phyloP scores from a whole-genome alignment of 2,113 vertebrate species.

The Neotragus pygmaeus region DNA sequence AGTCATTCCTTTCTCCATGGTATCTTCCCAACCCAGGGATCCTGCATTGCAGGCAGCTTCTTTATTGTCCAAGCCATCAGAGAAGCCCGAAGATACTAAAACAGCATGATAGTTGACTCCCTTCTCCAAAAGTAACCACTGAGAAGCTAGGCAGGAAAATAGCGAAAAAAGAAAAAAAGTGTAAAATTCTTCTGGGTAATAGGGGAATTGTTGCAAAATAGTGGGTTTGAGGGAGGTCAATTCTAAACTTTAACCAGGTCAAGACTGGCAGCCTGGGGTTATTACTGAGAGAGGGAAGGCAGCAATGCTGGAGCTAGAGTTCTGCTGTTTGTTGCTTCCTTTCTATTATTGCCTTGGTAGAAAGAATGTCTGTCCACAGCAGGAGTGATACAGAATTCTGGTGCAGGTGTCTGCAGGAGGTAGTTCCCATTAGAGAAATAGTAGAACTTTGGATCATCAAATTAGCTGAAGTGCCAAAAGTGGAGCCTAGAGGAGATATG shows the following conservation, averaged over 20 bases:
- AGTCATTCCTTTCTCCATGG: background rate
- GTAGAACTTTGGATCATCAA: background rate
- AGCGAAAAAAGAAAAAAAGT: background rate
- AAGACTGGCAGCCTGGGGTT: background rate
- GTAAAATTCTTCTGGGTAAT: background rate
- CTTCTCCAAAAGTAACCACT: background rate
- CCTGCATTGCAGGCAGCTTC: background rate
- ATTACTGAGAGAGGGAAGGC: background rate
- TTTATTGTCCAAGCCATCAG: background rate
- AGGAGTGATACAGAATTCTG: background rate
- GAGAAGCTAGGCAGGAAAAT: background rate
- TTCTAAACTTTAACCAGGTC: background rate
- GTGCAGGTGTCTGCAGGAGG: background rate
- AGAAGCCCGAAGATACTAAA: background rate
- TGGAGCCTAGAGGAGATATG: background rate
- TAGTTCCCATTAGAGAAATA: background rate
- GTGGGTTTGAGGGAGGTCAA: background rate
- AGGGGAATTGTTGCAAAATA: background rate
- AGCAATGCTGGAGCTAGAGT: background rate
- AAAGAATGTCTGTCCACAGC: background rate
- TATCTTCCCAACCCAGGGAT: background rate
- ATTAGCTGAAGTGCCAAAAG: background rate
- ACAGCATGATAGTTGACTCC: background rate
- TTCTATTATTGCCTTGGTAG: background rate
- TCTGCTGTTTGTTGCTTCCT: background rate